Conservation (phyloP, 2,113 vertebrate genomes). For the Choloepus hoffmanni region DNA sequence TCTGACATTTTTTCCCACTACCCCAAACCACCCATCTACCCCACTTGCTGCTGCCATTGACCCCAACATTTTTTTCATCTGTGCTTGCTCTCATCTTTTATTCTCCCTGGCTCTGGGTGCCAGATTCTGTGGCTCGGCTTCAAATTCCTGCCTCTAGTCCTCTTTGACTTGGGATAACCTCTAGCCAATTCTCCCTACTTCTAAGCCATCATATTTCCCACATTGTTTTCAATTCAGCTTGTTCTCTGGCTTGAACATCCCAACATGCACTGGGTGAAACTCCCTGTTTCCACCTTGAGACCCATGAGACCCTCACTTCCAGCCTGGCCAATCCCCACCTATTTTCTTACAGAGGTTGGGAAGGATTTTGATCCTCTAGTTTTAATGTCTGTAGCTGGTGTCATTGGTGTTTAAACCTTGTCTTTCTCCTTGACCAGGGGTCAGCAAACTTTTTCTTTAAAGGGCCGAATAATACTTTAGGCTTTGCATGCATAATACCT, state of each 20-base stretch:
- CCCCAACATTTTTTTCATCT: constrained; percentile 6
- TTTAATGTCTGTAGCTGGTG: neutral
- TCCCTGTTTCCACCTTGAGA: neutral
- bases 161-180: neutral
- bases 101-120: neutral
- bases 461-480: neutral
- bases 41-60: neutral
- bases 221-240: neutral
- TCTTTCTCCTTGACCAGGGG: neutral
- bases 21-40: neutral
- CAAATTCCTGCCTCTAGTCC: neutral
- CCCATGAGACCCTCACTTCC: neutral
- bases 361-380: neutral
- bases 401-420: neutral
- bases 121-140: neutral
- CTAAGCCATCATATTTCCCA: neutral
- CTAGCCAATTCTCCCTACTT: neutral
- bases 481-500: neutral
- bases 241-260: neutral
- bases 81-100: neutral
- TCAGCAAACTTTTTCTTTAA: neutral
- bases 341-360: neutral
- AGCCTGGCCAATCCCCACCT: neutral
- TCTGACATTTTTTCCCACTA: neutral
- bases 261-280: neutral